These are phyloP conservation scores for Tachyglossus aculeatus DNA, from an alignment of 2,797 vertebrate genomes.

Conservation along the genomic window DNA sequence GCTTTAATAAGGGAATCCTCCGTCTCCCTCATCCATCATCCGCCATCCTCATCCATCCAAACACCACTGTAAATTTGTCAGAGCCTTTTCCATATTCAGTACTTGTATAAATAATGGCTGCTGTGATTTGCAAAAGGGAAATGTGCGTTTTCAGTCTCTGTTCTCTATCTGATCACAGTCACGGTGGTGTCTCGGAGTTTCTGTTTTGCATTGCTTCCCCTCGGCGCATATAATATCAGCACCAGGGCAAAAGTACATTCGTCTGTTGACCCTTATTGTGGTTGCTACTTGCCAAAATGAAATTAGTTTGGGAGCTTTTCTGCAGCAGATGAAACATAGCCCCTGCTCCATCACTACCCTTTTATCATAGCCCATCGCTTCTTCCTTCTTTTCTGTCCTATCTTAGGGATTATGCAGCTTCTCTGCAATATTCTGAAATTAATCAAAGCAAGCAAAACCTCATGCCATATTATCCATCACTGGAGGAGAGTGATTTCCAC, in stretches of 20 bases:
- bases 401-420: slow-evolving; percentile 78
- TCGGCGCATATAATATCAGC: slow-evolving; percentile 8
- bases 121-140: slow-evolving; percentile 54
- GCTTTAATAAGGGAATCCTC: slow-evolving; percentile 79
- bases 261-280: slow-evolving; percentile 53
- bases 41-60: slow-evolving; percentile 72
- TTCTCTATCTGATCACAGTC: slow-evolving; percentile 30
- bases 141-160: slow-evolving; percentile 52
- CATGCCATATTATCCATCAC: slow-evolving; percentile 74
- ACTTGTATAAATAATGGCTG: slow-evolving; percentile 72
- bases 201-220: slow-evolving; percentile 41
- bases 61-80: slow-evolving; percentile 77
- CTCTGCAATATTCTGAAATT: slow-evolving; percentile 79
- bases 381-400: slow-evolving; percentile 60
- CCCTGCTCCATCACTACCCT: slow-evolving; percentile 50
- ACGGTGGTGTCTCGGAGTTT: slow-evolving; percentile 38
- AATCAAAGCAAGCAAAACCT: slow-evolving; percentile 78
- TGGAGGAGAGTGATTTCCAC: slow-evolving; percentile 67
- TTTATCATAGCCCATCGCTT: slow-evolving; percentile 67
- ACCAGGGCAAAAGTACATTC: slow-evolving; percentile 43
- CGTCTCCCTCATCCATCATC: slow-evolving; percentile 74
- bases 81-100: slow-evolving; percentile 76
- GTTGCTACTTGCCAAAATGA: slow-evolving; percentile 37
- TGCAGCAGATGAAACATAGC: slow-evolving; percentile 30
- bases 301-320: slow-evolving; percentile 25